Conservation (phyloP, 2,888 invertebrate species). For the Luffia ferchaultella region DNA sequence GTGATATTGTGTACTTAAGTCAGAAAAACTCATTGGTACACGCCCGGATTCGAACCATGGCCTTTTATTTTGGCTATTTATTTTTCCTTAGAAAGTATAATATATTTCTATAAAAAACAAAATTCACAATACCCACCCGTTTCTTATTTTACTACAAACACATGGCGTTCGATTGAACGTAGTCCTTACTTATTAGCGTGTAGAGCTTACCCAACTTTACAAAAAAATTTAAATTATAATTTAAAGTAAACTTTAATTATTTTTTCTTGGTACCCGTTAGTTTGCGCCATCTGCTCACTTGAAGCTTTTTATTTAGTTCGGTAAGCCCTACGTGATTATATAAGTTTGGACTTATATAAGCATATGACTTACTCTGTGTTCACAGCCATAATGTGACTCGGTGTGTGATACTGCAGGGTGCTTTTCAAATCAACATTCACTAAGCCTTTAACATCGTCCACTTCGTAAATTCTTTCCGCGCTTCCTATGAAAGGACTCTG, state of each 20-base stretch:
- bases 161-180: neutral
- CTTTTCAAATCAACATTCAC: constrained; percentile 33
- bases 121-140: no score
- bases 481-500: constrained; percentile 49
- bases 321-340: no score
- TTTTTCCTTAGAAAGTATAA: no score
- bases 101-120: no score
- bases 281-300: neutral
- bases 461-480: constrained; percentile 40
- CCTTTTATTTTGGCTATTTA: no score
- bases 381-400: constrained; percentile 42
- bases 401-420: constrained; percentile 41
- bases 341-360: no score
- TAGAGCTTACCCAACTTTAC: neutral
- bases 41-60: no score
- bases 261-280: neutral
- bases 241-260: neutral
- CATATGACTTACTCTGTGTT: constrained; percentile 41
- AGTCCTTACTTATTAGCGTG: neutral
- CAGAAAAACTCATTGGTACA: no score
- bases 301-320: no score
- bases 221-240: neutral
- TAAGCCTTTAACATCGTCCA: constrained; percentile 36
- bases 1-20: no score
- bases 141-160: no score